Evolutionary conservation across 2,113 vertebrate species (phyloP), one percentile per base, ranked within the genome.

Genomic region (Erythrocercus mccallii): DNA sequence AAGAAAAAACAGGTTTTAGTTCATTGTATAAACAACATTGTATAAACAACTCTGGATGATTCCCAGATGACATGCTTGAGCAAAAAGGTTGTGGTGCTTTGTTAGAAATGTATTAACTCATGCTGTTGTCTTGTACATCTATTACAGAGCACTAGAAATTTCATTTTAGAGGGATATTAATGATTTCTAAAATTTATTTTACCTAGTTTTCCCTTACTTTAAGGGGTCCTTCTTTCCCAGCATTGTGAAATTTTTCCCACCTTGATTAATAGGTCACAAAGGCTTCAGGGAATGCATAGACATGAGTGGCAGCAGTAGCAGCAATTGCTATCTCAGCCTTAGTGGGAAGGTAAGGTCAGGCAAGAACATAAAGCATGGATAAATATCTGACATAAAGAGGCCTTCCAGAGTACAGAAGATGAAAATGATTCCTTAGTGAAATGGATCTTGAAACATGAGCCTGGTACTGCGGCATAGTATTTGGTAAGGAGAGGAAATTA

Each of bases 401-500:
- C 37, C 90, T 94, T 72, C 14, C 42, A 78, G 37, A 85, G 38
- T 15, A 73, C 47, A 86, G 84, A 86, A 90, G 92, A 96, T 80
- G 28, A 80, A 94, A 86, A 86, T 48, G 37, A 73, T 88, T 89
- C 65, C 62, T 95, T 86, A 96, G 74, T 90, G 87, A 87, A 96
- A 62, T 6, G 44, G 90, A 94, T 65, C 57, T 91, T 94, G 89
- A 95, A 86, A 89, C 42, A 87, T 88, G 64, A 90, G 82, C 38
- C 23, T 69, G 58, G 28, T 71, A 47, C 57, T 31, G 37, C 73
- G n/a, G 50, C 40, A 54, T 0, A 91, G 21, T 88, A 27, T 74
- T 82, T 82, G 72, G 74, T 86, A 80, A 74, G 86, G 71, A 77
- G 48, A 78, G 45, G 93, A 97, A 96, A 97, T 97, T 95, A 97